Evolutionary conservation across 2,888 invertebrate species (phyloP).

Genomic region (Antitype chi): DNA sequence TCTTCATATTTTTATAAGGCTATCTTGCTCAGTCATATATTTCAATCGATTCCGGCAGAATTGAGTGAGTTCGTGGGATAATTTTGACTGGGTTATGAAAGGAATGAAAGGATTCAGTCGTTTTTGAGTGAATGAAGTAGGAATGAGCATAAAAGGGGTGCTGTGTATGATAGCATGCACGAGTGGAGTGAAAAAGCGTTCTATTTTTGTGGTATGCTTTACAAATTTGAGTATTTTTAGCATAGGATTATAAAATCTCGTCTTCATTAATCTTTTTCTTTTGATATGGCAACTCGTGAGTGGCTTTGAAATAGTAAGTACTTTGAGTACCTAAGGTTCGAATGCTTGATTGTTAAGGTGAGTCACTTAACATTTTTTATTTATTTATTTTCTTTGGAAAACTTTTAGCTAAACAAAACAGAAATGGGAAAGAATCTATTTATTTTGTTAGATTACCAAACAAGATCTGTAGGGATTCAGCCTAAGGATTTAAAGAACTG

Average conservation of each 20-base stretch:
- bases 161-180: constrained; percentile 1
- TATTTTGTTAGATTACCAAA: too few species aligned
- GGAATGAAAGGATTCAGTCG: constrained; percentile 13
- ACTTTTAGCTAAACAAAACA: too few species aligned
- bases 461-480: neutral
- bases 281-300: too few species aligned
- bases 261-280: neutral
- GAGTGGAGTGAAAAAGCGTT: constrained; percentile 7
- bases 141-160: constrained; percentile 14
- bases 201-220: constrained; percentile 1
- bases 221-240: neutral
- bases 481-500: neutral
- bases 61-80: constrained; percentile 3
- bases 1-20: constrained; percentile 16
- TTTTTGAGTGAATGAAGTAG: constrained; percentile 17
- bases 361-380: neutral
- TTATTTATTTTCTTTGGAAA: too few species aligned
- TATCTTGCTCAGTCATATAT: constrained; percentile 11
- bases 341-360: neutral
- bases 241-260: too few species aligned
- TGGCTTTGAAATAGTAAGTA: neutral
- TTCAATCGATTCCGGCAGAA: constrained; percentile 13
- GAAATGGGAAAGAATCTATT: too few species aligned
- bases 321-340: too few species aligned
- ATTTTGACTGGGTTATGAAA: constrained; percentile 27